phyloP scores from a whole-genome alignment of 1,140 invertebrate genomes.

The Heliconius hermathena region DNA sequence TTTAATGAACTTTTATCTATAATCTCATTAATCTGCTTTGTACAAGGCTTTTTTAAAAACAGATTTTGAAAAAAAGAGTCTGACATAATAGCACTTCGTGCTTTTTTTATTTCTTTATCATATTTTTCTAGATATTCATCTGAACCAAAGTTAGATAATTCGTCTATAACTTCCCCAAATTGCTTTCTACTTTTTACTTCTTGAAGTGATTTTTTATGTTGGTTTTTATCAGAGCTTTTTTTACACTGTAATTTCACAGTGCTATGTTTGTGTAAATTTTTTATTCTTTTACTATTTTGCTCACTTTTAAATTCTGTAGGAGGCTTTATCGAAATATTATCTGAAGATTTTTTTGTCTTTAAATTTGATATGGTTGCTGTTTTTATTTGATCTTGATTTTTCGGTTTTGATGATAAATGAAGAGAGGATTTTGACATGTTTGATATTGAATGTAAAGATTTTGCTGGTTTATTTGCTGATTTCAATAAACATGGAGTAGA shows the following conservation, averaged over 20 bases:
- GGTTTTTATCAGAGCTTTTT: conserved; percentile 48
- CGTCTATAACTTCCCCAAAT: conserved; percentile 54
- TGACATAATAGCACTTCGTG: conserved; percentile 82
- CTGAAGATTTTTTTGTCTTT: conserved; percentile 71
- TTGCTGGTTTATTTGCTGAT: conserved; percentile 49
- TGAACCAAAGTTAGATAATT: conserved; percentile 47
- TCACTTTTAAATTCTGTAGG: conserved; percentile 55
- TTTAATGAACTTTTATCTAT: conserved; percentile 62
- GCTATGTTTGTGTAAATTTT: conserved; percentile 54
- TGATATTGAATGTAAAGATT: conserved; percentile 50
- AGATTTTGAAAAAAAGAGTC: conserved; percentile 88
- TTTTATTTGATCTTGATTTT: conserved; percentile 62
- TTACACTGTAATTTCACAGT: conserved; percentile 31
- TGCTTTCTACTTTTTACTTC: conserved; percentile 51
- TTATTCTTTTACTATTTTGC: conserved; percentile 58
- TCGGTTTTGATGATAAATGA: conserved; percentile 54
- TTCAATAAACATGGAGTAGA: conserved; percentile 53
- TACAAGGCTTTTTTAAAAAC: conserved; percentile 81
- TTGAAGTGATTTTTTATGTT: conserved; percentile 31
- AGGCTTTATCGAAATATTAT: conserved; percentile 56
- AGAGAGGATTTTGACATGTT: conserved; percentile 66
- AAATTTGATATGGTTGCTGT: conserved; percentile 65
- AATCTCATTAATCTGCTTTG: conserved; percentile 56
- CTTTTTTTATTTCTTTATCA: conserved; percentile 79
- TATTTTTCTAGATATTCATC: conserved; percentile 45